phyloP scores from a whole-genome alignment of 2,888 invertebrate species.

The Dryobota labecula region DNA sequence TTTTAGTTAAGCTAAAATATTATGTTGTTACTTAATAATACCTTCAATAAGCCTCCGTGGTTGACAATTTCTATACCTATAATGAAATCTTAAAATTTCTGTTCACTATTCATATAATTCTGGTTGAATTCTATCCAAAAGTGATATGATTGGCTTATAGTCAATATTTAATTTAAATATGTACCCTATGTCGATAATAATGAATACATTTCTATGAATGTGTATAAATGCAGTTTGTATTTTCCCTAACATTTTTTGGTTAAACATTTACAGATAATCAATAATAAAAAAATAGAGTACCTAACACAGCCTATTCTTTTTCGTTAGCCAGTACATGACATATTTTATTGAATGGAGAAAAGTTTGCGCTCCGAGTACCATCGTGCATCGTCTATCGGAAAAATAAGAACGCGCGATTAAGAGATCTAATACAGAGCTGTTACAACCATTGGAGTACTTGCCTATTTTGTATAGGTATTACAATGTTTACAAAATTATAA shows the following conservation, averaged over 20 bases:
- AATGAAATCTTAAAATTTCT: conserved; percentile 53
- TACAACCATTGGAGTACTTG: background rate
- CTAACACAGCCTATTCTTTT: conserved; percentile 25
- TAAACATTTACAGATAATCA: conserved; percentile 14
- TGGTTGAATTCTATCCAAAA: conserved; percentile 55
- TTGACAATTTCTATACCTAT: conserved; percentile 31
- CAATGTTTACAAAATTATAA: too few relatives aligned
- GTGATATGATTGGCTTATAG: conserved; percentile 68
- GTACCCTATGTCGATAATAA: conserved; percentile 81
- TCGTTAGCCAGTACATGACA: background rate
- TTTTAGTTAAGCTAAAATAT: conserved; percentile 68
- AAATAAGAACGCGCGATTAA: background rate
- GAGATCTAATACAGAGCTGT: background rate
- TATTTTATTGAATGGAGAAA: background rate
- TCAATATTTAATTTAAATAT: conserved; percentile 73
- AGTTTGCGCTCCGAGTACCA: background rate
- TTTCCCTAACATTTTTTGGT: conserved; percentile 19
- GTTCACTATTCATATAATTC: conserved; percentile 44
- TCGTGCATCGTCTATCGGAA: background rate
- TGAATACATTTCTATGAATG: conserved; percentile 85
- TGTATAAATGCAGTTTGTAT: conserved; percentile 59
- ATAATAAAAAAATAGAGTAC: conserved; percentile 13
- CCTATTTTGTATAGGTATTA: too few relatives aligned
- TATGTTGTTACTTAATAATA: conserved; percentile 63
- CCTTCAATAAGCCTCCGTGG: conserved; percentile 29